Evolutionary conservation across 64 coral and sea anemone species (phyloP), one percentile per base, ranked within the genome.

Genomic region (Trachythela sp.): DNA sequence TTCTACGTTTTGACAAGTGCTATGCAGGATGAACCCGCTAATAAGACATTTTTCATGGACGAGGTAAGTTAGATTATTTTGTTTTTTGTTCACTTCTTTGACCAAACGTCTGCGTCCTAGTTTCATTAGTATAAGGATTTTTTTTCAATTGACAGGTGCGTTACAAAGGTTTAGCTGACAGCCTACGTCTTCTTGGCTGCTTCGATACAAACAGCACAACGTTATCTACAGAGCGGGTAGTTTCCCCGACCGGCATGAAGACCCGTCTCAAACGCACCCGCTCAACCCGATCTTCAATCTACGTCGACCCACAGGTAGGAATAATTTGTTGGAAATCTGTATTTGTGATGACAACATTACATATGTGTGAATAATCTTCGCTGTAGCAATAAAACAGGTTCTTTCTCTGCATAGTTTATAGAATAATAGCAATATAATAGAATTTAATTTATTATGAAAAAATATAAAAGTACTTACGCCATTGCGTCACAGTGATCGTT

Each of bases 21-120:
- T 24, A 99, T 99, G 91, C 96, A 99, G 86, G 96, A 99, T 92
- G 96, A 99, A 54, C 96, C 96, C 83, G 94, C 93, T 0, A 99
- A 99, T 68, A 97, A 99, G 58, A 97, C 91, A 39, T 94, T 91
- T 48, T 97, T 97, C 35, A 97, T 97, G 95, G 95, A 97, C 88
- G 95, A 97, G 95, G 95, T 94, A 29, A 26, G 39, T 84, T 22
- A 40, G 67, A 2, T 35, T 8, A 56, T 26, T 86, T 48, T 86
- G 0, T 56, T 32, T 4, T 45, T 45, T n/a, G n/a, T n/a, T n/a
- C n/a, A n/a, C n/a, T n/a, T n/a, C n/a, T n/a, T n/a, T n/a, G n/a
- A n/a, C n/a, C n/a, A n/a, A n/a, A n/a, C n/a, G n/a, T n/a, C n/a
- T n/a, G n/a, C n/a, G n/a, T n/a, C n/a, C n/a, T n/a, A n/a, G n/a